Base-by-base conservation (phyloP, 2,888 invertebrate genomes). In the Onchidella celtica region DNA sequence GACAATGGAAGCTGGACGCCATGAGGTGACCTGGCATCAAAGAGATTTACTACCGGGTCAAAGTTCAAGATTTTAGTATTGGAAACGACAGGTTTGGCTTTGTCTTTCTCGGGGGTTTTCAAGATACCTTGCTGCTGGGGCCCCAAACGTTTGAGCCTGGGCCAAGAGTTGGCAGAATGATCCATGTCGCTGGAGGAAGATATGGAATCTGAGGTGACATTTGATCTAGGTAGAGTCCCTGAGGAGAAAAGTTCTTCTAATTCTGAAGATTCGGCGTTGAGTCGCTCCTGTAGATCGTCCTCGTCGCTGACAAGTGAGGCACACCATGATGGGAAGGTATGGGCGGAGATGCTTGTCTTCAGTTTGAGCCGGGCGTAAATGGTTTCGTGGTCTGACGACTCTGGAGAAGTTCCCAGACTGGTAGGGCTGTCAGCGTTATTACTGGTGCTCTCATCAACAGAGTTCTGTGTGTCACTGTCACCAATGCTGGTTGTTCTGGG, bases 301-400 rank as follows among this genome's bases (percentile, higher is more conserved):
- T 88, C 89, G 75, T 88, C 88, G 69, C 87, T 88, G 68, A 79
- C 65, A 2, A 77, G 40, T 82, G 87, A 86, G 17, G 88, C 86
- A 80, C 88, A 88, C 85, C 90, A 85, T 0, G 91, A 90, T 1
- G 92, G 92, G 82, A 89, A 90, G 3, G 88, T 87, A 17, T 87
- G 88, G 0, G 88, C 75, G 11, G 91, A 89, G 29, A 92, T 88
- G 21, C 84, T 86, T 6, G 91, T 90, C 82, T 92, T 92, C 32
- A 84, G 84, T 72, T 89, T 88, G 9, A 92, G 84, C 36, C 91
- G 83, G n/a, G 87, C 86, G 79, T 89, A 89, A 73, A 91, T 87
- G 40, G 86, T 86, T 74, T 91, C 92, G 40, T 90, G 89, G 68
- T 92, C 91, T 0, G 91, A 90, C 2, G 89, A 90, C 34, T 87